These are phyloP conservation scores for Alectura lathami DNA, from an alignment of 2,113 vertebrate species.

Conservation along the genomic window DNA sequence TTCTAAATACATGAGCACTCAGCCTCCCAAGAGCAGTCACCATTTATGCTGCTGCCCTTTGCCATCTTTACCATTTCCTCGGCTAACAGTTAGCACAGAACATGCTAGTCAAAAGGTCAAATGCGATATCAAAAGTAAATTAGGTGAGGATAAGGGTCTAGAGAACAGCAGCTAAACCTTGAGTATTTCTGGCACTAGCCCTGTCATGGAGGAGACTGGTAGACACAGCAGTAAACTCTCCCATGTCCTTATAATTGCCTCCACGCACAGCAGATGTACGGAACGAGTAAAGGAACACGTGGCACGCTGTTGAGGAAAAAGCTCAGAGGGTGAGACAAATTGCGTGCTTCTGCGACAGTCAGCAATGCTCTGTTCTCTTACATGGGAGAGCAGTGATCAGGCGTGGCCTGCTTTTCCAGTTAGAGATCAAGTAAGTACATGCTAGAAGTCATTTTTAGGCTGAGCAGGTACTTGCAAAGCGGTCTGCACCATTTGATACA, in stretches of 20 bases:
- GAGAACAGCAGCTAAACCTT: neutral
- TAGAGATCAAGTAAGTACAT: neutral
- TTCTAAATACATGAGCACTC: neutral
- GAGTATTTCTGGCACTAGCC: too few relatives aligned
- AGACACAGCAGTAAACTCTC: neutral
- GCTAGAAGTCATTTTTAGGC: neutral
- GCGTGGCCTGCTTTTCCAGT: accelerated
- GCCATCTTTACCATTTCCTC: neutral
- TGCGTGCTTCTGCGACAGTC: accelerated
- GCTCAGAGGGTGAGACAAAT: neutral
- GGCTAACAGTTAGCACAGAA: neutral
- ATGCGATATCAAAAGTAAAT: neutral
- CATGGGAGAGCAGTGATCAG: accelerated
- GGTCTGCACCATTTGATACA: neutral
- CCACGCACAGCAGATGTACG: neutral
- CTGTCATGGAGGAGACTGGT: neutral
- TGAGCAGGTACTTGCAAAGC: neutral
- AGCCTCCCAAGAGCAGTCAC: too few relatives aligned
- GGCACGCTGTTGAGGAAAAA: neutral
- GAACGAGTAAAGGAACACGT: neutral
- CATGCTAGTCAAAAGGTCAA: neutral
- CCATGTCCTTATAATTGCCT: accelerated
- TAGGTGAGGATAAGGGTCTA: accelerated
- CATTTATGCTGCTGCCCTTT: accelerated
- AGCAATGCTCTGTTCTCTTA: neutral